A percentile compares a stretch with the other conserved stretches of the same genome.
phyloP scores from a whole-genome alignment of 1,140 invertebrate genomes.

The Bacillus rossius region DNA sequence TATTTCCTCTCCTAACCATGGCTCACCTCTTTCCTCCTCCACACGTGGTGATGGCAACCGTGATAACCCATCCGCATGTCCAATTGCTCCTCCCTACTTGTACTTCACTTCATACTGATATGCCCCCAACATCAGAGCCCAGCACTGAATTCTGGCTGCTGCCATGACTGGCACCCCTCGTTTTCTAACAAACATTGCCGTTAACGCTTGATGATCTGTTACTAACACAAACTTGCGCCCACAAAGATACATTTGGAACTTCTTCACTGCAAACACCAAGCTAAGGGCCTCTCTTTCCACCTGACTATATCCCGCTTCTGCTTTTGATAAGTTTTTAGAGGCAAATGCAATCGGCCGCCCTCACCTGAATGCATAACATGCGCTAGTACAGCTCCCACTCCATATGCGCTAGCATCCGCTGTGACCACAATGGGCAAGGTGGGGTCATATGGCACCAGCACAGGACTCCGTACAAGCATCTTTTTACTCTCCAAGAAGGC shows the following conservation, averaged over 20 bases:
- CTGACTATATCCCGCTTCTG: conserved; percentile 45
- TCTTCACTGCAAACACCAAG: conserved; percentile 46
- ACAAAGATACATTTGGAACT: conserved; percentile 48
- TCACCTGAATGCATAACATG: conserved; percentile 25
- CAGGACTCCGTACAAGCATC: not conserved
- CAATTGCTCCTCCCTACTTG: conserved; percentile 25
- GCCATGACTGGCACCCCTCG: conserved; percentile 29
- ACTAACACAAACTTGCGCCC: conserved; percentile 43
- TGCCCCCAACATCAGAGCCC: conserved; percentile 32
- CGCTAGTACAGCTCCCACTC: conserved; percentile 21
- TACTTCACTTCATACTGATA: conserved; percentile 39
- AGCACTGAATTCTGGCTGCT: conserved; percentile 37
- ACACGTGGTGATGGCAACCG: conserved; percentile 7
- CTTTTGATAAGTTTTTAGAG: conserved; percentile 39
- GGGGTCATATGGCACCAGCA: conserved; percentile 1
- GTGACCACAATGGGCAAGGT: not conserved
- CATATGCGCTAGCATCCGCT: conserved; percentile 3
- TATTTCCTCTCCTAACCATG: not conserved
- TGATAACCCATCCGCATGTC: conserved; percentile 30
- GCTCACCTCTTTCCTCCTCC: not conserved
- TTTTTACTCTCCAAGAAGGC: not conserved
- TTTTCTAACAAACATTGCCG: conserved; percentile 39
- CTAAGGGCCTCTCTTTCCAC: conserved; percentile 50
- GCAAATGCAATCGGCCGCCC: conserved; percentile 41
- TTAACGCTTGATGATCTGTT: conserved; percentile 47